phyloP scores from a whole-genome alignment of 1,140 invertebrate species.

The Asobara japonica region DNA sequence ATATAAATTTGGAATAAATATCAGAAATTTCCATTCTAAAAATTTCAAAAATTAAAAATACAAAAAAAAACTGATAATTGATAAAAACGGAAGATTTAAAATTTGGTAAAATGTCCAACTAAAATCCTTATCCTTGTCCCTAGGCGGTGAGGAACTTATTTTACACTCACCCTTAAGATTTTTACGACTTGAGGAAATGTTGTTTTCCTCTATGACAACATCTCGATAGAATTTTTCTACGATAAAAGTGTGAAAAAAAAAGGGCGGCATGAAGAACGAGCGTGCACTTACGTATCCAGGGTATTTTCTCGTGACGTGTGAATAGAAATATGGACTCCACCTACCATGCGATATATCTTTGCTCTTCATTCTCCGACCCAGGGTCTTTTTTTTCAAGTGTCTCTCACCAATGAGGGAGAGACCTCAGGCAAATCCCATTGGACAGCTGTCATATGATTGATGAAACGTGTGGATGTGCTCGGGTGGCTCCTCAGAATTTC shows the following conservation, averaged over 20 bases:
- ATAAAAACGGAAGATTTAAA: too few relatives aligned
- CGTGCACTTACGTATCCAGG: neutral
- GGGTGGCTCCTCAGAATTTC: neutral
- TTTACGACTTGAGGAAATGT: too few relatives aligned
- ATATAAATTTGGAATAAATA: too few relatives aligned
- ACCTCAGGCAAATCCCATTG: slow-evolving; percentile 23
- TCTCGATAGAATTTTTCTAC: neutral
- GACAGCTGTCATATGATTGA: slow-evolving; percentile 32
- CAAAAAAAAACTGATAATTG: too few relatives aligned
- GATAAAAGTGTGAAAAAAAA: neutral
- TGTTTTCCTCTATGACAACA: neutral
- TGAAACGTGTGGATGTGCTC: neutral
- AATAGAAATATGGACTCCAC: neutral
- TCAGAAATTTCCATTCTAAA: too few relatives aligned
- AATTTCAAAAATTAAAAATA: too few relatives aligned
- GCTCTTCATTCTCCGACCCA: neutral
- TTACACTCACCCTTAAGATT: too few relatives aligned
- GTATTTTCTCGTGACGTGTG: neutral
- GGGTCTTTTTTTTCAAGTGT: neutral
- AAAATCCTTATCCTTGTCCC: too few relatives aligned
- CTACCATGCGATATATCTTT: neutral
- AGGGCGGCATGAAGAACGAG: neutral
- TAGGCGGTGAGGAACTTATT: too few relatives aligned
- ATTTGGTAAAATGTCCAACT: too few relatives aligned
- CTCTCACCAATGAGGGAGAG: neutral